A percentile compares a stretch with the other conserved stretches of the same genome.
Evolutionary conservation across 2,797 vertebrate genomes (phyloP).

Genomic region (Alcedo atthis): DNA sequence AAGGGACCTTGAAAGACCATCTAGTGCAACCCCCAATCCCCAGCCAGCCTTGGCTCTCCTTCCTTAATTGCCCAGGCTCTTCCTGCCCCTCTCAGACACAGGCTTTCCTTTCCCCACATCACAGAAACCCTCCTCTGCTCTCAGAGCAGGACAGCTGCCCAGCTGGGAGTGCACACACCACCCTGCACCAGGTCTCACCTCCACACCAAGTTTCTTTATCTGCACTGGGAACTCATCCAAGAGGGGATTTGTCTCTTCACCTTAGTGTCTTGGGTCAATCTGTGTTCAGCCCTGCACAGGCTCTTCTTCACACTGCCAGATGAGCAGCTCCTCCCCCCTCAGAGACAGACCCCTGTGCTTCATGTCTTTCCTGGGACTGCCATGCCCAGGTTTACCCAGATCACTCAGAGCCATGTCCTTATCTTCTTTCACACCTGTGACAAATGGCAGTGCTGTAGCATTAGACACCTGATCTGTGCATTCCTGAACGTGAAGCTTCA

Average conservation of each 20-base stretch:
- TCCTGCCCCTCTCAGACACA: neutral
- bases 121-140: neutral
- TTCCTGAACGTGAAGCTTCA: neutral
- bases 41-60: neutral
- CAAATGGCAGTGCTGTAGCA: neutral
- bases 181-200: neutral
- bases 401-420: neutral
- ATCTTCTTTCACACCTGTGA: neutral
- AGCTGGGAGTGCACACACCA: neutral
- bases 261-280: slow-evolving; percentile 36
- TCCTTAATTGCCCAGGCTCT: neutral
- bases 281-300: neutral
- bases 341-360: neutral
- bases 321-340: neutral
- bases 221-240: slow-evolving; percentile 22
- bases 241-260: slow-evolving; percentile 41
- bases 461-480: neutral
- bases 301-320: neutral
- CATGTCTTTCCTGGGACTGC: neutral
- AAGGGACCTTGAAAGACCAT: too few relatives aligned
- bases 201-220: neutral
- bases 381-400: neutral
- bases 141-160: neutral
- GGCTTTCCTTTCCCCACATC: rapidly evolving
- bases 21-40: neutral